Conservation (phyloP, 2,888 invertebrate genomes). For the Agrypnus murinus region DNA sequence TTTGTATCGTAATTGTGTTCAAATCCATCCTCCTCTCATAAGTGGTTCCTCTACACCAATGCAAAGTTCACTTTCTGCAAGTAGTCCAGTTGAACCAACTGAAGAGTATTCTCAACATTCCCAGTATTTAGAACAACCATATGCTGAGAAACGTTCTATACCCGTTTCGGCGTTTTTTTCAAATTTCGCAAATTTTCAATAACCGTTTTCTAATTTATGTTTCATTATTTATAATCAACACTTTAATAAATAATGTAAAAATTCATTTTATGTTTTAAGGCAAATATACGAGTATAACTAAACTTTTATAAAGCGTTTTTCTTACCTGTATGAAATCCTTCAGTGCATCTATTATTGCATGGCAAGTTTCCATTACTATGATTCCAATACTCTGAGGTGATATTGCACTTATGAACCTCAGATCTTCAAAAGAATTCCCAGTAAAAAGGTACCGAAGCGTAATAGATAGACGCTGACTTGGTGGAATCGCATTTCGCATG, state of each 20-base stretch:
- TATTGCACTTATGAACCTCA: constrained; percentile 51
- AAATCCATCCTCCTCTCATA: constrained; percentile 50
- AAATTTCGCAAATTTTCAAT: constrained; percentile 4
- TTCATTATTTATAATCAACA: background rate
- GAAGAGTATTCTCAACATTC: constrained; percentile 11
- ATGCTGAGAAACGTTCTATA: background rate
- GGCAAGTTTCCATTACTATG: constrained; percentile 52
- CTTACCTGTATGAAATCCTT: too few species aligned
- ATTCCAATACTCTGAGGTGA: too few species aligned
- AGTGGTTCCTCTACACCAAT: constrained; percentile 32
- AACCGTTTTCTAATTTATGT: too few species aligned
- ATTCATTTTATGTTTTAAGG: too few species aligned
- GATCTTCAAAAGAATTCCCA: constrained; percentile 54
- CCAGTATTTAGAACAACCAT: too few species aligned
- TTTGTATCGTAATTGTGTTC: constrained; percentile 69
- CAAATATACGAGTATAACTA: too few species aligned
- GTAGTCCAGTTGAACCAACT: constrained; percentile 37
- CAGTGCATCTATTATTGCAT: too few species aligned
- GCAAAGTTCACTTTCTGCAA: too few species aligned
- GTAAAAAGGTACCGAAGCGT: constrained; percentile 55
- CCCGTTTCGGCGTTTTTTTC: background rate
- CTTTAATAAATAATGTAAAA: too few species aligned
- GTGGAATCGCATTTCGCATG: constrained; percentile 53
- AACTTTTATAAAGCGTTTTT: too few species aligned
- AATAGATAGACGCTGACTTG: constrained; percentile 52